phyloP scores from a whole-genome alignment of 2,888 invertebrate genomes.

The Cephus pygmeus region DNA sequence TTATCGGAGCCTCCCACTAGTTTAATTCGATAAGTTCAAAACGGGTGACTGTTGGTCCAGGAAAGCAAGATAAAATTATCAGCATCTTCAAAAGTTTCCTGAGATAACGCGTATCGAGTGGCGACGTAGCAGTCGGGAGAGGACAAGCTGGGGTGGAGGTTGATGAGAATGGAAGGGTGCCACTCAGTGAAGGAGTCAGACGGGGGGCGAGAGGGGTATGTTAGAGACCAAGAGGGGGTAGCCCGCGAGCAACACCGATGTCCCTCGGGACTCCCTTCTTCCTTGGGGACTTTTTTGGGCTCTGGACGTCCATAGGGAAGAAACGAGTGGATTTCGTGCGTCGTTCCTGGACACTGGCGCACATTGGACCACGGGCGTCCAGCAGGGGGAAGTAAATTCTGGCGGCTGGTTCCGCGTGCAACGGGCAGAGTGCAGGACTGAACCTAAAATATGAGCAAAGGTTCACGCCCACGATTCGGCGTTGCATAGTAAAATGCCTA shows the following conservation, averaged over 20 bases:
- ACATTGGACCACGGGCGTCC: not conserved
- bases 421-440: slow-evolving; percentile 44
- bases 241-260: not conserved
- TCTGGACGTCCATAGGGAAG: not conserved
- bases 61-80: not conserved
- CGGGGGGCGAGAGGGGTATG: not conserved
- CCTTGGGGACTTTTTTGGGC: not conserved
- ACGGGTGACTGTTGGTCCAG: not conserved
- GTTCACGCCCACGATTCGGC: slow-evolving; percentile 55
- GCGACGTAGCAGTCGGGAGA: not conserved
- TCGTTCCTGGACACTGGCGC: not conserved
- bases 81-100: not conserved
- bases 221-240: too few species aligned
- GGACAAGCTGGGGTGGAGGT: not conserved
- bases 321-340: not conserved
- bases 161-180: not conserved
- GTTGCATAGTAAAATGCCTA: slow-evolving; percentile 50
- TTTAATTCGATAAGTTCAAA: not conserved
- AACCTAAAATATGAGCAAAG: slow-evolving; percentile 56
- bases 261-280: not conserved
- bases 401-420: slow-evolving; percentile 34
- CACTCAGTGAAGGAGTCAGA: not conserved
- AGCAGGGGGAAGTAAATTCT: slow-evolving; percentile 14
- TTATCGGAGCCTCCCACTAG: not conserved
- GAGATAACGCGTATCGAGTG: not conserved